Conservation (phyloP, 2,888 invertebrate species). For the Cerastis leucographa region DNA sequence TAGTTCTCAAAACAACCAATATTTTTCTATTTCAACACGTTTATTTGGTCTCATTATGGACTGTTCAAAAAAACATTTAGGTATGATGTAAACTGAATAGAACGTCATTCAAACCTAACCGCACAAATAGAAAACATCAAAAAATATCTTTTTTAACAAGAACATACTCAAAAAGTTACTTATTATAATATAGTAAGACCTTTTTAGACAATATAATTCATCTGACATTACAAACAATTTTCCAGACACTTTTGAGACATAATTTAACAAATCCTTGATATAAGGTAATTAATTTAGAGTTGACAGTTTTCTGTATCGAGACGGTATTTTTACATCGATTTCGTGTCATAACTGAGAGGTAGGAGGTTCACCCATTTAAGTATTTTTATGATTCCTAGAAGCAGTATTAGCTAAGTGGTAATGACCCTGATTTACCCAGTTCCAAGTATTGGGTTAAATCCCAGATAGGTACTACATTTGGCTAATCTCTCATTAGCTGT, state of each 20-base stretch:
- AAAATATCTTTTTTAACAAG: no score
- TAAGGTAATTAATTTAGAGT: constrained; percentile 31
- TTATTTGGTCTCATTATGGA: no score
- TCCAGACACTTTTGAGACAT: constrained; percentile 30
- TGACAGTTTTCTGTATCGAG: constrained; percentile 24
- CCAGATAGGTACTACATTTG: no score
- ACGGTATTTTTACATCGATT: constrained; percentile 22
- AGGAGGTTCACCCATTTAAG: neutral
- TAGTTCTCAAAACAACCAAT: no score
- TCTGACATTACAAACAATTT: constrained; percentile 25
- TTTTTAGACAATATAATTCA: constrained; percentile 9
- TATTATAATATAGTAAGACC: neutral
- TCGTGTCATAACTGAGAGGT: neutral
- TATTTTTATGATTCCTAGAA: neutral
- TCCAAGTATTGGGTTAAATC: no score
- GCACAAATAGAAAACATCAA: no score
- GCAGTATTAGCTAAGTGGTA: neutral
- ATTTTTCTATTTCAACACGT: no score
- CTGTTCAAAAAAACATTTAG: no score
- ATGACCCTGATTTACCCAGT: neutral
- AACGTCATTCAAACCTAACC: no score
- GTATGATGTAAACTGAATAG: no score
- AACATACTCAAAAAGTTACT: neutral
- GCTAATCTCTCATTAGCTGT: no score
- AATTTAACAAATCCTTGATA: constrained; percentile 37